These are phyloP conservation scores for Phylloscopus collybita DNA, from an alignment of 2,797 vertebrate genomes.

Conservation along the genomic window DNA sequence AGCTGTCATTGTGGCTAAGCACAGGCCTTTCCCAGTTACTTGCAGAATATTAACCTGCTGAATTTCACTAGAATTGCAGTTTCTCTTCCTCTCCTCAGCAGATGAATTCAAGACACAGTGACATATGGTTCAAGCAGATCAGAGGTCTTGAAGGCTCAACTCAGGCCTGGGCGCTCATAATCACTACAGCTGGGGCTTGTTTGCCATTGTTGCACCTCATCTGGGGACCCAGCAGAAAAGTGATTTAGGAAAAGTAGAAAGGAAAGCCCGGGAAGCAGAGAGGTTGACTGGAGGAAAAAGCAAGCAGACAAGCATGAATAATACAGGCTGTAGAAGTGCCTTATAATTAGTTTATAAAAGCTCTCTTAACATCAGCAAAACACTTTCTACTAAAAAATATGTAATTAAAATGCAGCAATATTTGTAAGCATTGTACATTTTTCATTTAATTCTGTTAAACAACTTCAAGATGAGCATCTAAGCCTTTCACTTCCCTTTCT, in stretches of 20 bases:
- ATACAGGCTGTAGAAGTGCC: constrained; percentile 53
- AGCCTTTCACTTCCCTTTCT: constrained; percentile 4
- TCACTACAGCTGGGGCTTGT: neutral
- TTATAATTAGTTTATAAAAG: constrained; percentile 66
- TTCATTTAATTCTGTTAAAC: constrained; percentile 36
- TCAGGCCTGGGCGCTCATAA: neutral
- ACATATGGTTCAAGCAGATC: neutral
- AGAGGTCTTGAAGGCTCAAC: neutral
- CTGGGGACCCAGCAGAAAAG: neutral
- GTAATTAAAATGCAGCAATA: constrained; percentile 24
- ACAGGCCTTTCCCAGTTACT: neutral
- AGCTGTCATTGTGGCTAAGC: neutral
- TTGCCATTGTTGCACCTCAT: constrained; percentile 25
- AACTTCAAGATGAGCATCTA: constrained; percentile 2
- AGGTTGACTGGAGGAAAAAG: constrained; percentile 28
- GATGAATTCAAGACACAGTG: neutral
- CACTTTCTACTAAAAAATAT: constrained; percentile 51
- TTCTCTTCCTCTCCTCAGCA: neutral
- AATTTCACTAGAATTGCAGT: neutral
- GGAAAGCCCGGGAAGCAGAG: constrained; percentile 18
- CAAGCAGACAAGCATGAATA: constrained; percentile 33
- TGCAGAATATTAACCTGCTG: neutral
- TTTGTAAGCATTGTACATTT: constrained; percentile 49
- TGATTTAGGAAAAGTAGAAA: neutral
- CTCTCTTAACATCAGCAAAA: constrained; percentile 44